These are phyloP conservation scores for Syngnathus rostellatus DNA, from an alignment of 2,797 vertebrate species.

Conservation along the genomic window DNA sequence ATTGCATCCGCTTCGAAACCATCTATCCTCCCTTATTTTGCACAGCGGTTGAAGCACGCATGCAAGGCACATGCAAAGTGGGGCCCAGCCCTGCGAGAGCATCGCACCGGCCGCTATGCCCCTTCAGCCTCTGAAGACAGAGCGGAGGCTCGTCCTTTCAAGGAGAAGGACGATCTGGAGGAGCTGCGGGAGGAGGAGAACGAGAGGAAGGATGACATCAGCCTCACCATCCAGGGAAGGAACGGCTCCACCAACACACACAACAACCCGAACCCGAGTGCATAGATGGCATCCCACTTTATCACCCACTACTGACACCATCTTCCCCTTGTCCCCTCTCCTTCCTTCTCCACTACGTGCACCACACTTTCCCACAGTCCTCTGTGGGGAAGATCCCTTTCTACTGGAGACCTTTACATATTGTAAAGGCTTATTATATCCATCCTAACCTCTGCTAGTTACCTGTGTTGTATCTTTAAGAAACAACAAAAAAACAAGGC, in stretches of 20 bases:
- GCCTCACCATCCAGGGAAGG: conserved; percentile 83
- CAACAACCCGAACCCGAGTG: conserved; percentile 87
- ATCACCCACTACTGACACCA: conserved; percentile 17
- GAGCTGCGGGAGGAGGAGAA: conserved; percentile 53
- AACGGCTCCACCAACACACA: conserved; percentile 82
- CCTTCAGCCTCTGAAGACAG: conserved; percentile 60
- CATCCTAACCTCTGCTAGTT: conserved; percentile 67
- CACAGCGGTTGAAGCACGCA: conserved; percentile 86
- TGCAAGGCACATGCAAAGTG: conserved; percentile 82
- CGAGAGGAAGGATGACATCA: conserved; percentile 77
- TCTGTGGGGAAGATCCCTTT: conserved; percentile 70
- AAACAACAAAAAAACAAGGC: conserved; percentile 41
- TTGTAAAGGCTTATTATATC: conserved; percentile 81
- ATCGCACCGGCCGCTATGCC: conserved; percentile 88
- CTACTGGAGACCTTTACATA: conserved; percentile 80
- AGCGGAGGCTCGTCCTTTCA: conserved; percentile 60
- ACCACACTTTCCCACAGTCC: conserved; percentile 61
- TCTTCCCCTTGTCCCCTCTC: conserved; percentile 27
- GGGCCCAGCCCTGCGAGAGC: conserved; percentile 89
- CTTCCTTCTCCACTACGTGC: conserved; percentile 41
- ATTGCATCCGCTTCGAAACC: background rate
- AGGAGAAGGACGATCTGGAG: conserved; percentile 66
- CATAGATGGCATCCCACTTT: conserved; percentile 67
- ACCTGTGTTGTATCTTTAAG: conserved; percentile 54
- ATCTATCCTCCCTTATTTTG: background rate